These are phyloP conservation scores for Herminia tarsipennalis DNA, from an alignment of 2,888 invertebrate species.

Conservation along the genomic window DNA sequence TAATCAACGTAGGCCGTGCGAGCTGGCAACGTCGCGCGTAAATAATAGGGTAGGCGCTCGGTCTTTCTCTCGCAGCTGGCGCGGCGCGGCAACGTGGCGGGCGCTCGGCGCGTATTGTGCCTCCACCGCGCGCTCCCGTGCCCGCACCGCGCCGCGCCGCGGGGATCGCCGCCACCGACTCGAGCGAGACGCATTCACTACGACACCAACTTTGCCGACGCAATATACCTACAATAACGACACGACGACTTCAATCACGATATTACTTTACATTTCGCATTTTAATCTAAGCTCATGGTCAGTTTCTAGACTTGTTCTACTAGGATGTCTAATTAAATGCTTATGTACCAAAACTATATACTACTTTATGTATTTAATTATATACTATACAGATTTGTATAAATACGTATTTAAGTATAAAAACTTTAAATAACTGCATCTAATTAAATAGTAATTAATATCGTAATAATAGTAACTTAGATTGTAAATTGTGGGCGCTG, in stretches of 20 bases:
- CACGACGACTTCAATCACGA: conserved; percentile 63
- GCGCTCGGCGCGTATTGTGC: conserved; percentile 56
- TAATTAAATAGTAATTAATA: not conserved
- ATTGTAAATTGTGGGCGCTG: conserved; percentile 34
- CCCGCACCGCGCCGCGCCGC: conserved; percentile 46
- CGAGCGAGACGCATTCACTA: conserved; percentile 69
- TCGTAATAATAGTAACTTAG: conserved; percentile 14
- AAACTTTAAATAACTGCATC: conserved; percentile 6
- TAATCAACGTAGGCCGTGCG: conserved; percentile 84
- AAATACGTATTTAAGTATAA: conserved; percentile 14
- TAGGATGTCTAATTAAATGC: conserved; percentile 20
- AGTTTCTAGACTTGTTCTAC: conserved; percentile 20
- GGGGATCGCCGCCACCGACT: conserved; percentile 60
- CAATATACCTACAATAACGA: conserved; percentile 77
- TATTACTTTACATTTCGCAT: conserved; percentile 53
- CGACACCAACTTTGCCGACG: conserved; percentile 47
- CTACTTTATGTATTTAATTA: conserved; percentile 40
- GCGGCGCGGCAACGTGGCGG: conserved; percentile 81
- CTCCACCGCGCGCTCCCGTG: conserved; percentile 60
- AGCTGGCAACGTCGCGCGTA: conserved; percentile 83
- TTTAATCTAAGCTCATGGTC: conserved; percentile 31
- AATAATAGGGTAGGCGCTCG: conserved; percentile 85
- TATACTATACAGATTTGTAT: conserved; percentile 35
- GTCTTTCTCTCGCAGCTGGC: conserved; percentile 85
- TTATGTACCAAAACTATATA: conserved; percentile 35